Conservation (phyloP, 2,797 vertebrate species). For the Oreochromis mossambicus region DNA sequence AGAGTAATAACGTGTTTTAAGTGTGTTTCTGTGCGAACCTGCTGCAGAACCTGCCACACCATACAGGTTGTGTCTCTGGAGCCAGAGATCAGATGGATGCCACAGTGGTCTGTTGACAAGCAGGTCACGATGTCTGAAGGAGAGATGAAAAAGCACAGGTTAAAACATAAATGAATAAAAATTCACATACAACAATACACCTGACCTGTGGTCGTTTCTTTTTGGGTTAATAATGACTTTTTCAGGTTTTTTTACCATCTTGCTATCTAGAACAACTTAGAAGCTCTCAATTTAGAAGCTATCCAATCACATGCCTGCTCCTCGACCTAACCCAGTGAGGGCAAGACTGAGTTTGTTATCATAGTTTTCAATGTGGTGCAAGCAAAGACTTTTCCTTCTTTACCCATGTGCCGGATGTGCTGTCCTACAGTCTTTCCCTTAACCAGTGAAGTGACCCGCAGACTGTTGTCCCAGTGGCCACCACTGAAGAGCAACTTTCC, state of each 20-base stretch:
- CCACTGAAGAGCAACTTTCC: constrained; percentile 94
- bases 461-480: constrained; percentile 97
- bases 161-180: not conserved
- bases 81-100: constrained; percentile 93
- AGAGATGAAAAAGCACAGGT: not conserved
- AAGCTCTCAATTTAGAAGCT: not conserved
- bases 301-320: not conserved
- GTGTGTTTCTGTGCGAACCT: constrained; percentile 67
- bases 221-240: not conserved
- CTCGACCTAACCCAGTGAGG: not conserved
- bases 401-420: constrained; percentile 94
- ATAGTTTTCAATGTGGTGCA: not conserved
- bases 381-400: not conserved
- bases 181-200: not conserved
- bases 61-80: constrained; percentile 95
- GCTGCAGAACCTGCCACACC: constrained; percentile 94
- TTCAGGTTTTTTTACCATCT: no score
- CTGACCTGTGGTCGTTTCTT: not conserved
- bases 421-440: constrained; percentile 89
- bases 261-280: not conserved
- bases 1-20: not conserved
- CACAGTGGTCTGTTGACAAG: constrained; percentile 90
- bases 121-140: constrained; percentile 89
- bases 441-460: constrained; percentile 89
- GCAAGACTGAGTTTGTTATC: not conserved